These are phyloP conservation scores for Lampris incognitus DNA, from an alignment of 2,113 vertebrate genomes.

Conservation along the genomic window DNA sequence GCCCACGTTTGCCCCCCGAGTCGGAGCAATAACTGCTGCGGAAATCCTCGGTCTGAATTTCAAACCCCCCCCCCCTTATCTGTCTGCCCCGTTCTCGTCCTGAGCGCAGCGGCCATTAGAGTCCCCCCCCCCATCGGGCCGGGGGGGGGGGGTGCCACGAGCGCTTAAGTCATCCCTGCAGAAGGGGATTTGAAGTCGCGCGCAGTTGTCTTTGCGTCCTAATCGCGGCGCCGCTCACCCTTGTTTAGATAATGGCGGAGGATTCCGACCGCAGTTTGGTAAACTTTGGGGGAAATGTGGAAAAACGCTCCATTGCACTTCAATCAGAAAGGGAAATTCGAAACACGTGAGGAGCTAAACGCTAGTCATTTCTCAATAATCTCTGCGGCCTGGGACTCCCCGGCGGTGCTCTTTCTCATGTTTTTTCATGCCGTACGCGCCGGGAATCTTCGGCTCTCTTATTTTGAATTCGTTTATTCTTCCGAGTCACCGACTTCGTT, in stretches of 20 bases:
- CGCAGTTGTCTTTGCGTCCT: conserved; percentile 25
- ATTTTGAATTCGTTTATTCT: neutral
- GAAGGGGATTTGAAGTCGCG: neutral
- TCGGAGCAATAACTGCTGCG: conserved; percentile 24
- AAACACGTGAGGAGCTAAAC: conserved; percentile 70
- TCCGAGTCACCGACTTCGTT: no score
- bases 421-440: neutral
- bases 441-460: neutral
- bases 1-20: no score
- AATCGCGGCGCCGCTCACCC: conserved; percentile 33
- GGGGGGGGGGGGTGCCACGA: neutral
- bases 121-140: neutral
- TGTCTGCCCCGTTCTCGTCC: neutral
- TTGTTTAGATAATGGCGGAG: conserved; percentile 65
- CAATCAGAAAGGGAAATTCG: conserved; percentile 74
- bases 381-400: conserved; percentile 19
- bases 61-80: no score
- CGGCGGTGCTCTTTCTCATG: neutral
- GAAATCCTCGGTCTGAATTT: conserved; percentile 30
- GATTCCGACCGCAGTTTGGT: conserved; percentile 72
- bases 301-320: conserved; percentile 66
- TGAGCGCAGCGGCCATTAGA: neutral
- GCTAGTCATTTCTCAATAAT: conserved; percentile 62
- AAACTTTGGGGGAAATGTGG: conserved; percentile 70
- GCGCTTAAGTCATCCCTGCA: neutral